A percentile compares a stretch with the other conserved stretches of the same genome.
Evolutionary conservation across 1,140 invertebrate genomes (phyloP).

Genomic region (Ceratitis capitata): DNA sequence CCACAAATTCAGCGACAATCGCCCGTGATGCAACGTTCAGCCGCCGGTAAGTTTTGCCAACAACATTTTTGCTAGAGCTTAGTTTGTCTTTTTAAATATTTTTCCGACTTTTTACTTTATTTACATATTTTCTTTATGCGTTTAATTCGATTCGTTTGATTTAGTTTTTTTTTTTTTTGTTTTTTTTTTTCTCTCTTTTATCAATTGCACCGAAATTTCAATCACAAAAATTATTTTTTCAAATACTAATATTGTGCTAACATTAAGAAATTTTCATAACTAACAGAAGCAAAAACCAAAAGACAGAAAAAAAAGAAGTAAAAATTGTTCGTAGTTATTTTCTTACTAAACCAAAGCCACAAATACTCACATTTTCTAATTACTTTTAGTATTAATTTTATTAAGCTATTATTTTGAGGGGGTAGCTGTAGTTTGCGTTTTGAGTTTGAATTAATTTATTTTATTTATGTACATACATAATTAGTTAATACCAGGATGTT

Average conservation of each 20-base stretch:
- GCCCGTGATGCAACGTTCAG: constrained; percentile 58
- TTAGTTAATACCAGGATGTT: neutral
- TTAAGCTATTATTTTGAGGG: constrained; percentile 41
- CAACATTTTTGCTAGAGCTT: neutral
- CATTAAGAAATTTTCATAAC: neutral
- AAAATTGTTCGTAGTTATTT: constrained; percentile 28
- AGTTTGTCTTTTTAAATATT: neutral
- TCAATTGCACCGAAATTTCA: constrained; percentile 42
- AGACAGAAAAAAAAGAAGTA: neutral
- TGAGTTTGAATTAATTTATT: neutral
- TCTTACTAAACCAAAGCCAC: constrained; percentile 30
- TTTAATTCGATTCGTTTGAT: constrained; percentile 37
- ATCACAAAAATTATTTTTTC: constrained; percentile 15
- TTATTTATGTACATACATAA: constrained; percentile 26
- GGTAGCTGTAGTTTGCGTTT: constrained; percentile 41
- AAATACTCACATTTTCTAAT: neutral
- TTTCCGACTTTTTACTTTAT: constrained; percentile 8
- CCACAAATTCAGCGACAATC: constrained; percentile 62
- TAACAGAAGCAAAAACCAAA: constrained; percentile 25
- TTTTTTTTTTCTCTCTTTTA: neutral
- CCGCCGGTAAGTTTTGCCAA: constrained; percentile 57
- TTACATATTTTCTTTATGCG: constrained; percentile 1
- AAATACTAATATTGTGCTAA: constrained; percentile 2
- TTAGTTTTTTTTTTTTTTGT: neutral
- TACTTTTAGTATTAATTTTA: no score